phyloP scores from a whole-genome alignment of 2,797 vertebrate genomes.

The Adelosebastes latens region DNA sequence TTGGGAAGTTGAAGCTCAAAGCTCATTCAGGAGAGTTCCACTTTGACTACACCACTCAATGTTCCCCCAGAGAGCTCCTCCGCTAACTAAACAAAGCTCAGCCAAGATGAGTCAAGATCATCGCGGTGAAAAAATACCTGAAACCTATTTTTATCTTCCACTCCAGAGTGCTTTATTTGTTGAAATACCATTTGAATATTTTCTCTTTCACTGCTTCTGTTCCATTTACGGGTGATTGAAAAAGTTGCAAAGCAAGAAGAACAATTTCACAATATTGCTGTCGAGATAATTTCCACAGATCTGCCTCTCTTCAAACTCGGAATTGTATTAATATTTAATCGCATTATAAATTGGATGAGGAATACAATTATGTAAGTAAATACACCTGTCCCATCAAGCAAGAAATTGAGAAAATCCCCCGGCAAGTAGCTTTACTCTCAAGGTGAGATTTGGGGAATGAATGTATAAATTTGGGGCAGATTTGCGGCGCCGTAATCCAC shows the following conservation, averaged over 20 bases:
- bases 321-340: constrained; percentile 85
- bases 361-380: constrained; percentile 86
- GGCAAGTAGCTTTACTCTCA: constrained; percentile 75
- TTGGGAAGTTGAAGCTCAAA: constrained; percentile 64
- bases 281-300: constrained; percentile 77
- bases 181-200: constrained; percentile 62
- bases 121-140: constrained; percentile 44
- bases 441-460: constrained; percentile 77
- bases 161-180: constrained; percentile 48
- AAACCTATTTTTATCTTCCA: constrained; percentile 60
- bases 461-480: constrained; percentile 71
- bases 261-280: constrained; percentile 74
- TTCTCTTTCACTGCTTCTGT: constrained; percentile 48
- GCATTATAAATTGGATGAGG: constrained; percentile 81
- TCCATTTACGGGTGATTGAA: constrained; percentile 59
- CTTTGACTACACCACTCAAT: constrained; percentile 66
- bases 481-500: constrained; percentile 75
- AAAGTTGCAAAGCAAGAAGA: constrained; percentile 71
- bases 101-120: constrained; percentile 58
- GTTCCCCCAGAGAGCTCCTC: constrained; percentile 65
- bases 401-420: constrained; percentile 83
- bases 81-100: constrained; percentile 71
- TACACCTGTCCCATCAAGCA: constrained; percentile 85
- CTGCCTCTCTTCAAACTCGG: constrained; percentile 72
- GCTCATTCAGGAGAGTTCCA: constrained; percentile 69